A percentile compares a stretch with the other conserved stretches of the same genome.
Evolutionary conservation across 2,888 invertebrate genomes (phyloP).

Genomic region (Spisula subtruncata): DNA sequence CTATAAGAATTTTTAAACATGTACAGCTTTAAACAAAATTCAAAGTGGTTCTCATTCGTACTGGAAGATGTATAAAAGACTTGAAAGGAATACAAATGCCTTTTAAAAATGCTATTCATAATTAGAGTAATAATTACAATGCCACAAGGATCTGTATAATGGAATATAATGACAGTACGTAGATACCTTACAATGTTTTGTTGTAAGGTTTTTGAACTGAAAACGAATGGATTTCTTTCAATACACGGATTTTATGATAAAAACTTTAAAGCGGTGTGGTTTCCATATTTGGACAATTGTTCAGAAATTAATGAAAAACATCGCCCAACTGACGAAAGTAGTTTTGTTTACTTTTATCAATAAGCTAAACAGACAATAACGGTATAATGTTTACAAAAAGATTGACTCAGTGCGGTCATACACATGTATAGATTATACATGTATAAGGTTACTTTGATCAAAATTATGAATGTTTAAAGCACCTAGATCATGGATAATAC

Average conservation of each 20-base stretch:
- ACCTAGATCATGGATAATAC: background rate
- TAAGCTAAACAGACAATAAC: background rate
- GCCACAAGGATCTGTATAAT: background rate
- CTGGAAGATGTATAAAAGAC: background rate
- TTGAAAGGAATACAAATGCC: background rate
- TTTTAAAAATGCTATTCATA: background rate
- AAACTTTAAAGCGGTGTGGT: background rate
- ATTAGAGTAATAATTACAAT: background rate
- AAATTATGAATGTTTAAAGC: background rate
- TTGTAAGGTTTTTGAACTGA: background rate
- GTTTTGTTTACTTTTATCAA: conserved; percentile 21
- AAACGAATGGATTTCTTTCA: background rate
- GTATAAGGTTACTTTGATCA: background rate
- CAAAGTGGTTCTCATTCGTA: background rate
- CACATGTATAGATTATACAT: background rate
- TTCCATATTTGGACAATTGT: background rate
- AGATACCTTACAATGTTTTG: background rate
- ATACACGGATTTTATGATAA: background rate
- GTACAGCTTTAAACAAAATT: background rate
- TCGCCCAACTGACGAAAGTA: background rate
- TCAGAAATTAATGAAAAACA: background rate
- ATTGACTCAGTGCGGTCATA: background rate
- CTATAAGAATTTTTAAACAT: background rate
- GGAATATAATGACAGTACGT: background rate
- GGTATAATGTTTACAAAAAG: background rate